A percentile compares a stretch with the other conserved stretches of the same genome.
These are phyloP conservation scores for Pelodytes ibericus DNA, from an alignment of 2,797 vertebrate genomes.

Conservation along the genomic window DNA sequence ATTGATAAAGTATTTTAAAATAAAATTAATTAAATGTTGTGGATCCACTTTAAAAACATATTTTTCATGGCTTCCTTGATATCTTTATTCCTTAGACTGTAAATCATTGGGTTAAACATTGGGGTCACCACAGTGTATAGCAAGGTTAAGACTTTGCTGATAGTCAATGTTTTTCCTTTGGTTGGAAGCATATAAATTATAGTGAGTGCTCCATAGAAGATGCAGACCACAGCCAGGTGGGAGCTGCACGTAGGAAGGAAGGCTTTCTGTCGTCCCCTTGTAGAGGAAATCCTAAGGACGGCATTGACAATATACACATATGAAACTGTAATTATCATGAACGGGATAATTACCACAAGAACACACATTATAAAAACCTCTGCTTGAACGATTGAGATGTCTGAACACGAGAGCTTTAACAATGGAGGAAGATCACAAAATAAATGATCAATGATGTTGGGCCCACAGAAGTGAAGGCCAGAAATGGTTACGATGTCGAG, in stretches of 20 bases:
- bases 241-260: slow-evolving; percentile 26
- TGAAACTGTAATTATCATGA: neutral
- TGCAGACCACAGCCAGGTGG: slow-evolving; percentile 1
- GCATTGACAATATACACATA: neutral
- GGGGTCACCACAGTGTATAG: neutral
- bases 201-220: neutral
- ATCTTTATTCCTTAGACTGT: slow-evolving; percentile 12
- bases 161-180: neutral
- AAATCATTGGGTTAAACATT: slow-evolving; percentile 3
- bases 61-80: slow-evolving; percentile 1
- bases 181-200: neutral
- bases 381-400: neutral
- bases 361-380: neutral
- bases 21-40: no score
- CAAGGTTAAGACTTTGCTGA: neutral
- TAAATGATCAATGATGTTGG: slow-evolving; percentile 10
- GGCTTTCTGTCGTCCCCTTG: neutral
- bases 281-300: neutral
- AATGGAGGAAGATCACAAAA: neutral
- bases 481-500: neutral
- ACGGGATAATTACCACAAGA: neutral
- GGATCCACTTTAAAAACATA: neutral
- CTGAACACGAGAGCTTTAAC: slow-evolving; percentile 8
- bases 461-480: neutral
- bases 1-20: no score